phyloP scores from a whole-genome alignment of 2,888 invertebrate species.

The Xanthia togata region DNA sequence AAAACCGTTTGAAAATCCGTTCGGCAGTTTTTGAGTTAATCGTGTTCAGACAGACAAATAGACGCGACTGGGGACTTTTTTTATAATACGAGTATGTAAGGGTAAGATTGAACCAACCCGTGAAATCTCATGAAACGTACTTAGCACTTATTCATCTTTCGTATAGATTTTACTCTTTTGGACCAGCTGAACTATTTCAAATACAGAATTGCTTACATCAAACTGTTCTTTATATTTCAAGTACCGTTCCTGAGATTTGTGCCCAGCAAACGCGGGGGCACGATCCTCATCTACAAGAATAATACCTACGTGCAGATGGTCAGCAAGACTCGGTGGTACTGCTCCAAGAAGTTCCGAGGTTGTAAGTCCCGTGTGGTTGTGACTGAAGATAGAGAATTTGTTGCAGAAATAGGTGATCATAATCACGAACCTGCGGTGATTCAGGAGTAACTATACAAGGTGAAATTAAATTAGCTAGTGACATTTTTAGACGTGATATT shows the following conservation, averaged over 20 bases:
- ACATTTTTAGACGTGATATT: background rate
- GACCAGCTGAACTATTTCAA: background rate
- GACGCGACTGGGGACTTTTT: no score
- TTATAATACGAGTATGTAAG: no score
- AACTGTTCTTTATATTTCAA: background rate
- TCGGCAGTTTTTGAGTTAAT: no score
- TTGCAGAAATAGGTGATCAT: conserved; percentile 58
- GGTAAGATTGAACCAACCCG: background rate
- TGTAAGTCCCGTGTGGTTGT: conserved; percentile 68
- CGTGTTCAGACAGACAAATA: no score
- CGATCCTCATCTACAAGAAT: conserved; percentile 46
- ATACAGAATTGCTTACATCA: background rate
- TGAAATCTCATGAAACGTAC: background rate
- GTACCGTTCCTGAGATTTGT: conserved; percentile 43
- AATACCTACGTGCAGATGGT: conserved; percentile 61
- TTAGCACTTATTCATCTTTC: background rate
- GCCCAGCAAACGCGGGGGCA: conserved; percentile 54
- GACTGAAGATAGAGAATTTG: conserved; percentile 36
- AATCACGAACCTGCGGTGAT: conserved; percentile 55
- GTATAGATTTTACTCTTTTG: background rate
- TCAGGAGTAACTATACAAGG: background rate
- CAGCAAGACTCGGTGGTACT: conserved; percentile 70
- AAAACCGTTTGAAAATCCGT: no score
- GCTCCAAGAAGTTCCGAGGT: conserved; percentile 69
- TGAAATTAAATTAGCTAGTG: background rate